Conservation (phyloP, 2,113 vertebrate genomes). For the Xyliphius kryptos region DNA sequence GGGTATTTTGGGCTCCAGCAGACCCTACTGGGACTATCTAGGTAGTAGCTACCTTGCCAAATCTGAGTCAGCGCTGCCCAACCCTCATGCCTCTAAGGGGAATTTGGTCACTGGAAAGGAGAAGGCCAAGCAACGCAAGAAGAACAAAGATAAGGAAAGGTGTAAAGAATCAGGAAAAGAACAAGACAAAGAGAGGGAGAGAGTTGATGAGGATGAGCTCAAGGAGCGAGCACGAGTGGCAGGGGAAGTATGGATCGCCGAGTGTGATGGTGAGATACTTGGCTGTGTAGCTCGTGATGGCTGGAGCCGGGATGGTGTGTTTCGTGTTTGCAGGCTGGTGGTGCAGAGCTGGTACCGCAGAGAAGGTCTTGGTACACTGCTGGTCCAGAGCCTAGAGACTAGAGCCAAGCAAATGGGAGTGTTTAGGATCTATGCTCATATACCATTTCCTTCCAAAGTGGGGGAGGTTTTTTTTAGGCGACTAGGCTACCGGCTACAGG, state of each 20-base stretch:
- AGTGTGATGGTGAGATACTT: conserved; percentile 69
- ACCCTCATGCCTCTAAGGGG: conserved; percentile 49
- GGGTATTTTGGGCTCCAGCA: conserved; percentile 64
- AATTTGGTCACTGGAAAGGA: conserved; percentile 44
- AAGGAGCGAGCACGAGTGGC: conserved; percentile 58
- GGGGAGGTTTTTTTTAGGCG: conserved; percentile 67
- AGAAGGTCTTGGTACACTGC: conserved; percentile 74
- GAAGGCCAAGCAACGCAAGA: conserved; percentile 26
- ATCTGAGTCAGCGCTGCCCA: conserved; percentile 53
- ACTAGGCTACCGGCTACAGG: conserved; percentile 60
- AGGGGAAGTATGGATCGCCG: conserved; percentile 75
- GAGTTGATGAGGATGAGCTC: conserved; percentile 52
- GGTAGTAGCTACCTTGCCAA: conserved; percentile 60
- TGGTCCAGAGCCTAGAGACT: conserved; percentile 74
- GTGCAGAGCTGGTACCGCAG: conserved; percentile 75
- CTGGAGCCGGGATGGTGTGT: conserved; percentile 35
- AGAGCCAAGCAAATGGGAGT: conserved; percentile 65
- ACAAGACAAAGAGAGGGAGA: conserved; percentile 50
- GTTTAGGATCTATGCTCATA: conserved; percentile 58
- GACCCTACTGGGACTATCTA: conserved; percentile 69
- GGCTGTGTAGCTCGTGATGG: conserved; percentile 69
- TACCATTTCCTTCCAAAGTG: conserved; percentile 63
- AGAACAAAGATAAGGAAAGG: conserved; percentile 46
- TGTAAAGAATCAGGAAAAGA: conserved; percentile 44
- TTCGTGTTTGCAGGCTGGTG: conserved; percentile 71